Evolutionary conservation across 2,888 invertebrate species (phyloP), one percentile per base, ranked within the genome.

Genomic region (Melanchra persicariae): DNA sequence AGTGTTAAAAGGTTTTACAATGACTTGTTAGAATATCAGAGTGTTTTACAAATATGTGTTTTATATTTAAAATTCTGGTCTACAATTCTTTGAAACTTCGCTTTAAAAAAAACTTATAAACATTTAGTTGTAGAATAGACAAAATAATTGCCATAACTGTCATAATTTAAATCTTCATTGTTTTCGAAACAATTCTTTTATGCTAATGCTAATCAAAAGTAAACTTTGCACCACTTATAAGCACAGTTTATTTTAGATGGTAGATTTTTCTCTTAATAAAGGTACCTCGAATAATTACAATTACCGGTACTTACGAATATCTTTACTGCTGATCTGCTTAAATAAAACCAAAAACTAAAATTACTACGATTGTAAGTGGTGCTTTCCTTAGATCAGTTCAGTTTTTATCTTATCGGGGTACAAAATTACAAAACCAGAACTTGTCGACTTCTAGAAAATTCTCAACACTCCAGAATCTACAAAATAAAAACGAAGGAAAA

Each of bases 371-470:
- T n/a, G n/a, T n/a, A n/a, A n/a, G n/a, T 1, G 30, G 30, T 30
- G 1, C 30, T 30, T 30, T 30, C 30, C 6, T 30, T 30, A 5
- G 30, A 30, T 8, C 34, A 34, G 43, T 30, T 49, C 4, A 24
- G 24, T 69, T 37, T 19, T 22, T n/a, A n/a, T n/a, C n/a, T 30
- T 12, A 61, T 24, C 43, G 15, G 49, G 30, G 30, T 78, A 78
- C 37, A 78, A 78, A 72, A 78, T 79, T 60, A 60, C 61, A 68
- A 67, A 77, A 67, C 24, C 55, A 74, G 75, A 66, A 65, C n/a
- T 30, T 1, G 6, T 34, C 43, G 19, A 49, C 15, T 63, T 60
- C 45, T 57, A 76, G 34, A 47, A 74, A 51, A 60, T 40, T 66
- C 26, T 40, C 34, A 45, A 47, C 59, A 51, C 45, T 54, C 37